Percentiles rank a stretch among this genome's conserved stretches.
phyloP scores from a whole-genome alignment of 2,797 vertebrate species.

The Parauchenoglanis ngamensis region DNA sequence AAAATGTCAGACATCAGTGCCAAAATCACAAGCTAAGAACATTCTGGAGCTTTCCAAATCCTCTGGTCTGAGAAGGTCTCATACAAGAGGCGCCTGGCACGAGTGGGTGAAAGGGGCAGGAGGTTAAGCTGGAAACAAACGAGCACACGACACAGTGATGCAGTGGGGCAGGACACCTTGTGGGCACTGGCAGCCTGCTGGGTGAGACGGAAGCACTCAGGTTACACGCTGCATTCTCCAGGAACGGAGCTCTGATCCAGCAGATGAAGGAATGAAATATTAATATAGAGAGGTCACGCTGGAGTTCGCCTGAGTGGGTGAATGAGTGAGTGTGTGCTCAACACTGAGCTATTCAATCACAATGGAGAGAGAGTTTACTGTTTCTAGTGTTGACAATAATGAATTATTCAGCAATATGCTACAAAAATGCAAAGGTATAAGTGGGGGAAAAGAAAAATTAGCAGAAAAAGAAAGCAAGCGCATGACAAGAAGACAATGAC shows the following conservation, averaged over 20 bases:
- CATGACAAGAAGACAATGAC: neutral
- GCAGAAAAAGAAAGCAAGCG: constrained; percentile 34
- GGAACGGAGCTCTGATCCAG: constrained; percentile 25
- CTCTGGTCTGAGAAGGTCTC: neutral
- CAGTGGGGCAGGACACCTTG: neutral
- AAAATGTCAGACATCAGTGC: neutral
- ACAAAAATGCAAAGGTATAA: neutral
- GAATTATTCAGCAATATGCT: constrained; percentile 30
- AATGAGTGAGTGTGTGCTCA: neutral
- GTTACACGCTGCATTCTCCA: constrained; percentile 18
- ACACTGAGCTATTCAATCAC: neutral
- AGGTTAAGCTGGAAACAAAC: constrained; percentile 4
- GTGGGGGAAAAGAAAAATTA: neutral
- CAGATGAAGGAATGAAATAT: constrained; percentile 59
- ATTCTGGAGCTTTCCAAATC: neutral
- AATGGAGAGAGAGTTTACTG: neutral
- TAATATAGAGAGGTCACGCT: constrained; percentile 54
- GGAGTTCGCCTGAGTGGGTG: constrained; percentile 37
- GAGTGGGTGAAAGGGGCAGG: too few species aligned
- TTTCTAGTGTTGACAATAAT: constrained; percentile 7
- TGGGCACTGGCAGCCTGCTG: neutral
- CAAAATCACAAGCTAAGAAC: neutral
- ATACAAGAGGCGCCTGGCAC: neutral
- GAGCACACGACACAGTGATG: neutral
- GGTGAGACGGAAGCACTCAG: constrained; percentile 49